A percentile compares a stretch with the other conserved stretches of the same genome.
Evolutionary conservation across 2,888 invertebrate species (phyloP).

Genomic region (Coelinius sp.): DNA sequence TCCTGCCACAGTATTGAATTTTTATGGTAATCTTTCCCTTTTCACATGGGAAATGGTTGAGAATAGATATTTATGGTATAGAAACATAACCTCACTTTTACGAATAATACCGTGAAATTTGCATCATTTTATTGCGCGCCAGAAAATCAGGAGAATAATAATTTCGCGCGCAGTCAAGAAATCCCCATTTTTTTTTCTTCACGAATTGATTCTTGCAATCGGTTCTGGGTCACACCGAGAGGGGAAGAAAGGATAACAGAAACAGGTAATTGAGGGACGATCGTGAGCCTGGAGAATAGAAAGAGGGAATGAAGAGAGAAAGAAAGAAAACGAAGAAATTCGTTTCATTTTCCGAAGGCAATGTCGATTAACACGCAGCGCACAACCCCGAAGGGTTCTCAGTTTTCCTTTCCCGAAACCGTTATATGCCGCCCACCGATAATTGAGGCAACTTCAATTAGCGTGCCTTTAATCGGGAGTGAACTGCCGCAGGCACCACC

Average conservation of each 20-base stretch:
- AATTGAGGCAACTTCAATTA: slow-evolving; percentile 66
- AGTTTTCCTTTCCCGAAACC: slow-evolving; percentile 43
- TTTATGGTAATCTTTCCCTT: background rate
- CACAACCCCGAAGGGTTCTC: slow-evolving; percentile 28
- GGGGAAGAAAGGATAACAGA: background rate
- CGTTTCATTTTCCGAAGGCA: slow-evolving; percentile 29
- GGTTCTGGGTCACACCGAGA: background rate
- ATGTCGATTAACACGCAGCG: slow-evolving; percentile 32
- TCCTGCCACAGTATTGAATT: background rate
- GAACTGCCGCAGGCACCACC: slow-evolving; percentile 54
- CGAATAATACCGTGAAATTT: slow-evolving; percentile 35
- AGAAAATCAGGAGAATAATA: slow-evolving; percentile 23
- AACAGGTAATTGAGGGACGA: background rate
- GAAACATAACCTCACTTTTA: slow-evolving; percentile 29
- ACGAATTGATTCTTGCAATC: slow-evolving; percentile 19
- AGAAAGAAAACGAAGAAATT: slow-evolving; percentile 1
- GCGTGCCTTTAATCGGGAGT: slow-evolving; percentile 62
- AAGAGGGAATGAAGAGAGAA: background rate
- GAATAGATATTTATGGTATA: slow-evolving; percentile 25
- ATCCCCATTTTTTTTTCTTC: background rate
- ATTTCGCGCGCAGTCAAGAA: slow-evolving; percentile 27
- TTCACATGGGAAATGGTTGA: slow-evolving; percentile 26
- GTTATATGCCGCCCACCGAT: slow-evolving; percentile 50
- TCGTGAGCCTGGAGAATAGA: no score
- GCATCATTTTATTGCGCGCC: slow-evolving; percentile 6